phyloP scores from a whole-genome alignment of 2,113 vertebrate species.

The Chauna torquata region DNA sequence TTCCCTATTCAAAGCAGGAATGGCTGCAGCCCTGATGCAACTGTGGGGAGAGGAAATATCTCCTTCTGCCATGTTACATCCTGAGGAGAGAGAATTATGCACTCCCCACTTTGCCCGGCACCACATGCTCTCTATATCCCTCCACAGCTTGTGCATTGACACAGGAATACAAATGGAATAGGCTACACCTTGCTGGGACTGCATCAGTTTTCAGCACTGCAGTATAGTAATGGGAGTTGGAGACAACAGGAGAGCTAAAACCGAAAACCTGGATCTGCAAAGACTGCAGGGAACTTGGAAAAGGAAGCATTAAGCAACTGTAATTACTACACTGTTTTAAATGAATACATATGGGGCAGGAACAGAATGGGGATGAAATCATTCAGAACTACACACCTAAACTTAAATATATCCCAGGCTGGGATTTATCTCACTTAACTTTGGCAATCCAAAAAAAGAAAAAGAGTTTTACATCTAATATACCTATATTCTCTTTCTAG shows the following conservation, averaged over 20 bases:
- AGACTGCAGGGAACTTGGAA: neutral
- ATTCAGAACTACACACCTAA: neutral
- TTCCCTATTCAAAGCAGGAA: neutral
- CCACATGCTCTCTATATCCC: neutral
- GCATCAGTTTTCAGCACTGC: neutral
- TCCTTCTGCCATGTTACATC: neutral
- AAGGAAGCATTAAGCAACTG: neutral
- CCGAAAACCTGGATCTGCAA: neutral
- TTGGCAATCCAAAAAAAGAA: neutral
- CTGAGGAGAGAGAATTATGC: neutral
- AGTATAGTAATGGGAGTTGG: neutral
- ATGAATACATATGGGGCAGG: neutral
- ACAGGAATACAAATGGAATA: neutral
- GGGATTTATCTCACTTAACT: neutral
- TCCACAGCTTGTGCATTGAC: neutral
- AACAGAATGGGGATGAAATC: neutral
- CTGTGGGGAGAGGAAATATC: neutral
- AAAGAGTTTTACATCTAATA: neutral
- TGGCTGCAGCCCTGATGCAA: neutral
- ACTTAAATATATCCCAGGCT: neutral
- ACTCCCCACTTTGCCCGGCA: neutral
- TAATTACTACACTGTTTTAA: neutral
- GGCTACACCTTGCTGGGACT: neutral
- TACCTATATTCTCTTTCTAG: neutral
- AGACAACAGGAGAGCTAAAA: neutral